Evolutionary conservation across 2,888 invertebrate genomes (phyloP), one percentile per base, ranked within the genome.

Genomic region (Labia minor): DNA sequence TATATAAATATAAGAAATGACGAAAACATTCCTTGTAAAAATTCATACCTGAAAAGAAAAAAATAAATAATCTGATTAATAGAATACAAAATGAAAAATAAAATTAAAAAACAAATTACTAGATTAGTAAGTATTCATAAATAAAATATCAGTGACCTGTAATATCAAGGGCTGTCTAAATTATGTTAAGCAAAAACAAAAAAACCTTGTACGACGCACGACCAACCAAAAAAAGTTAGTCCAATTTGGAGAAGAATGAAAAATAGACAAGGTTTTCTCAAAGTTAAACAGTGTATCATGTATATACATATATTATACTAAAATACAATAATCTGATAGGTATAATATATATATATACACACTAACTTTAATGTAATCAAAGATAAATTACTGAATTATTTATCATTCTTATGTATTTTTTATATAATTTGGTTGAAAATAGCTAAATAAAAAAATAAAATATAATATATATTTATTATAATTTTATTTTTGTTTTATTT

Each of bases 371-470:
- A 62, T 62, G 16, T 62, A 8, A 62, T 62, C 6, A 62, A n/a
- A 10, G 10, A 19, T 63, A 10, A 3, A 26, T 6, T 26, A 26
- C 8, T 26, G 26, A 26, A 8, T 6, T 26, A 6, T 26, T 26
- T n/a, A n/a, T n/a, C 3, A 26, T 26, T 26, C 26, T 26, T 6
- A 6, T 26, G 26, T 26, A 26, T 64, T 69, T 70, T 66, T 69
- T 68, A 66, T 67, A 65, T 69, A 67, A 68, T 62, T 67, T 67
- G 66, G 68, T 67, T 67, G 69, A 64, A 63, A 62, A 67, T 70
- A 69, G 66, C 71, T 71, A 66, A 69, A 70, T 70, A 72, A 67
- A 68, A 49, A 21, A 64, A 64, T 64, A 26, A 1, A n/a, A n/a
- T n/a, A n/a, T n/a, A n/a, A n/a, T n/a, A n/a, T n/a, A n/a, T n/a